A percentile compares a stretch with the other conserved stretches of the same genome.
Conservation (phyloP, 2,113 vertebrate species). For the Anarhynchus alexandrinus region DNA sequence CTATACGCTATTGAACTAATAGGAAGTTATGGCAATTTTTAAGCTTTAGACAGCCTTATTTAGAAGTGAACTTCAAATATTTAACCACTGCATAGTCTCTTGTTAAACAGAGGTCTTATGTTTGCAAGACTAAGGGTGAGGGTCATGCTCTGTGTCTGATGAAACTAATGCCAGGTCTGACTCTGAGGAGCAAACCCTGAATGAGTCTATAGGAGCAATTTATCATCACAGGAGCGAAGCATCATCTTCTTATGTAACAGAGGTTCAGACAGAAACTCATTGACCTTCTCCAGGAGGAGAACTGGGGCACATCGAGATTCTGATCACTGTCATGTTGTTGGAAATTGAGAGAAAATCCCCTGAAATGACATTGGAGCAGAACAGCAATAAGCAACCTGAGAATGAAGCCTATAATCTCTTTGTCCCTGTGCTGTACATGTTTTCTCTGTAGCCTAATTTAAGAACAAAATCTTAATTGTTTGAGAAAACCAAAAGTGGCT, state of each 20-base stretch:
- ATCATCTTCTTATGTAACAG: neutral
- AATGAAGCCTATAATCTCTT: conserved; percentile 19
- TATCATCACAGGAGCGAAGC: neutral
- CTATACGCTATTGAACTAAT: neutral
- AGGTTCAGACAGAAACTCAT: conserved; percentile 1
- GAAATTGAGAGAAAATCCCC: conserved; percentile 14
- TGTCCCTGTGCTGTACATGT: neutral
- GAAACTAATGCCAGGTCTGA: neutral
- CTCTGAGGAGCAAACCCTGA: neutral
- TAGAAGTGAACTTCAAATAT: neutral
- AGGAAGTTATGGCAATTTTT: neutral
- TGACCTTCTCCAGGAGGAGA: conserved; percentile 12
- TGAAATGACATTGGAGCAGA: conserved; percentile 14
- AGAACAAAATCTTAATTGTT: conserved; percentile 29
- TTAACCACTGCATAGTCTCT: neutral
- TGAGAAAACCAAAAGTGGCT: neutral
- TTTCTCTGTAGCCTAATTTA: neutral
- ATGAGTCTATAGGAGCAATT: neutral
- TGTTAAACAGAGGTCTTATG: neutral
- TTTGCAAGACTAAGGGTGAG: neutral
- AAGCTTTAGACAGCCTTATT: neutral
- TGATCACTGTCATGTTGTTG: neutral
- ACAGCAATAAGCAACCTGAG: conserved; percentile 8
- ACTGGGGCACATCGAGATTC: neutral
- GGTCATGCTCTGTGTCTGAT: neutral